Evolutionary conservation across 2,113 vertebrate genomes (phyloP).

Genomic region (Crotalus horridus): DNA sequence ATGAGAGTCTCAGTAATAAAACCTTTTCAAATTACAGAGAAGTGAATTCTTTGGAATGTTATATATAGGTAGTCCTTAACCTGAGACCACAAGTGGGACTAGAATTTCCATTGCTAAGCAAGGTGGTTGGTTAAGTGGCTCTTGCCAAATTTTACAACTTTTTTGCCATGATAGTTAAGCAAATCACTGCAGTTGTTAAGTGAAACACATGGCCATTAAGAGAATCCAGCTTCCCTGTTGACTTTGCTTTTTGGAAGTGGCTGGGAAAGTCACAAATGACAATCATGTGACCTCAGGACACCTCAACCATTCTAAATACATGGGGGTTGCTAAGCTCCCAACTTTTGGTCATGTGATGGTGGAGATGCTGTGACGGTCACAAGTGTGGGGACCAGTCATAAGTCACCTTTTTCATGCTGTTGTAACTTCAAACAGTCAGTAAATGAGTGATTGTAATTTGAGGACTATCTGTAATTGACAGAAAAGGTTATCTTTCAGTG

Average conservation of each 20-base stretch:
- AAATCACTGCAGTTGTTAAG: background rate
- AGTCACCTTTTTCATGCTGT: background rate
- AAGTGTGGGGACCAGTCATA: background rate
- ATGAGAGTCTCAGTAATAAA: background rate
- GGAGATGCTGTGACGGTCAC: background rate
- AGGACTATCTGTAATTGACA: background rate
- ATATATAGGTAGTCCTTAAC: background rate
- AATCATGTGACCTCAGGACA: background rate
- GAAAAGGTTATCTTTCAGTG: background rate
- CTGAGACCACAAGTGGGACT: background rate
- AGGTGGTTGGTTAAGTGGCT: background rate
- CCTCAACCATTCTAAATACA: background rate
- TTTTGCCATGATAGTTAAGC: background rate
- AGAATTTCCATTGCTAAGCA: background rate
- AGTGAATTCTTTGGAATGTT: background rate
- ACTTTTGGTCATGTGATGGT: background rate
- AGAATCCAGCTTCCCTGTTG: background rate
- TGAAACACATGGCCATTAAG: background rate
- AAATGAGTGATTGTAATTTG: background rate
- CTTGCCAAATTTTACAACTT: background rate
- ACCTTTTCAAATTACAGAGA: background rate
- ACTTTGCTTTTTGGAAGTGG: background rate
- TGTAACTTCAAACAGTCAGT: background rate
- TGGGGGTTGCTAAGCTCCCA: background rate
- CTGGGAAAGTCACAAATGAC: background rate